Base-by-base conservation (phyloP, 2,797 vertebrate species). In the Lacerta viridis region DNA sequence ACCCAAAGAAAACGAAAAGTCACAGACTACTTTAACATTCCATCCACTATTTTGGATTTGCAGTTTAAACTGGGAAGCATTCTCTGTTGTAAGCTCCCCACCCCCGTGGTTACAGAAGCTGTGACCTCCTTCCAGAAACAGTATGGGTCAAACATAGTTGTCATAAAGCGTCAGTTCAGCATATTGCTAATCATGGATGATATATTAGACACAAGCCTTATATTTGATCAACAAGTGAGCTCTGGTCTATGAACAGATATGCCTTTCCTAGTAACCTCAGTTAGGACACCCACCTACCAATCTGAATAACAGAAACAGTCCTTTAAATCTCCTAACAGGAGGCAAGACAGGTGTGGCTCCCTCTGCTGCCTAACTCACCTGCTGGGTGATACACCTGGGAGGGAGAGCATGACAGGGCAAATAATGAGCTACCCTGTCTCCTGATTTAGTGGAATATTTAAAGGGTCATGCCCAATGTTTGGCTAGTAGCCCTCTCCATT, bases 181-280 rank as follows among this genome's bases (percentile, higher is more conserved):
- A 46, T 29, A 77, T 91, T 7, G 36, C n/a, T 86, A 88, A 89
- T 77, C 83, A 59, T 0, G 55, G 75, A 46, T 15, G 27, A 15
- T 83, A 74, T 2, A 0, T 89, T 27, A 91, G 77, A 71, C 91
- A 69, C 83, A 83, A 88, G 74, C 8, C 13, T 59, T 39, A 18
- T 61, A 87, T 93, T 90, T n/a, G 43, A 66, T 78, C 50, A 13
- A 23, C 2, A 85, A 17, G 25, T 59, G 18, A 50, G 39, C 41
- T 9, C 7, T 25, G 66, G 46, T 61, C 4, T 83, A 41, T 71
- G 69, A 27, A 43, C 27, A 64, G 20, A 11, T 36, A 50, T 75
- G 23, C 20, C 18, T 10, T 50, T 29, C 18, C 50, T 46, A 33
- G 15, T 6, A n/a, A 43, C 20, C 27, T 33, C 13, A 20, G 6